Evolutionary conservation across 1,140 invertebrate genomes (phyloP), one percentile per base, ranked within the genome.

Genomic region (Melanaphis sacchari): DNA sequence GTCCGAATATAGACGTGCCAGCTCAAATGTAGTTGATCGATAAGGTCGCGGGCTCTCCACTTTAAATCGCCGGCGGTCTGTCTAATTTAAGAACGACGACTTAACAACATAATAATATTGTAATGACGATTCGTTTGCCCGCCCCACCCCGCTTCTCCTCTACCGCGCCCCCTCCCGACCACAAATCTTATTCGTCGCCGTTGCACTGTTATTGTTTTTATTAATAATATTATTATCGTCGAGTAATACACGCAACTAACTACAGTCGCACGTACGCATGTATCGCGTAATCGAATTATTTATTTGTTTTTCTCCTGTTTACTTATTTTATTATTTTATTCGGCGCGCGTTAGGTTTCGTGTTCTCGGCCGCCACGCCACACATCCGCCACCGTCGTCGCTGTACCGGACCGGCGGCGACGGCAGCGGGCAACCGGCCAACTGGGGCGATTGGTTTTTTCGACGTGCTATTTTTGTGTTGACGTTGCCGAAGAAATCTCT

Each of bases 371-470:
- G 82, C 36, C 7, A 24, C 52, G 84, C 43, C 87, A 46, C n/a
- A 36, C 18, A 46, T 49, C 46, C 52, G 31, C 38, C 36, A 21
- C 49, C 49, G 22, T 1, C 52, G 9, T 4, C 9, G 54, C 54
- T 26, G 59, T n/a, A 31, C n/a, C n/a, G 59, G 31, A 66, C 59
- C n/a, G 31, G 59, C 59, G 40, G 38, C 18, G 26, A 0, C 54
- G 89, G 31, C 66, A 36, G 9, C 46, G 43, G 91, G 91, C 91
- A 18, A 49, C 6, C 76, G 36, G 91, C 91, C 91, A 93, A 93
- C 38, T 93, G 41, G 91, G 91, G 36, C 91, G 91, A 93, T 93
- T 85, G 91, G 91, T 93, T 93, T 93, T 93, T 85, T 93, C 81
- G 81, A 84, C 81, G 21, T 31, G 91, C 91, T 93, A 93, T 93